Evolutionary conservation across 2,888 invertebrate genomes (phyloP).

Genomic region (Torymus auratus): DNA sequence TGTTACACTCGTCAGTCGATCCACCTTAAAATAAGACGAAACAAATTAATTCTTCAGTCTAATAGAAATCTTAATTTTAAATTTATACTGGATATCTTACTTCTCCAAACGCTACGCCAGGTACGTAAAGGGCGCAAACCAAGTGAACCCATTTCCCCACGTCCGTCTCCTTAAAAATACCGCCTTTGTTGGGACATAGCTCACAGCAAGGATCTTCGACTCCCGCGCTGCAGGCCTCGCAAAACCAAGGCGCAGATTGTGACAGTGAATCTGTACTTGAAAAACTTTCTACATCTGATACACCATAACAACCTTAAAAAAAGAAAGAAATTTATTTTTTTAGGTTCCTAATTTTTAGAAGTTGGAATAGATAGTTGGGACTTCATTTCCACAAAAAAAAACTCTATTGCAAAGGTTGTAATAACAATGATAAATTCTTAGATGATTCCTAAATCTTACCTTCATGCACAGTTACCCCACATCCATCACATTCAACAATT

Average conservation of each 20-base stretch:
- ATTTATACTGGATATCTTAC: constrained; percentile 74
- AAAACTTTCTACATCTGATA: constrained; percentile 93
- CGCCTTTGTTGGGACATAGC: constrained; percentile 94
- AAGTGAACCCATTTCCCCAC: constrained; percentile 99
- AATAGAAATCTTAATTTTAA: too few species aligned
- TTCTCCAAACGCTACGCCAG: constrained; percentile 98
- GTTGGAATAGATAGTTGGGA: too few species aligned
- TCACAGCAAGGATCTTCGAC: constrained; percentile 94
- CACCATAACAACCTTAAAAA: constrained; percentile 90
- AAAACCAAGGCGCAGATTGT: constrained; percentile 99
- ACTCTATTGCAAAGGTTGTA: too few species aligned
- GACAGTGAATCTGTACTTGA: constrained; percentile 96
- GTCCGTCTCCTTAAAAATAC: constrained; percentile 97
- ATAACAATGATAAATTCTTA: neutral
- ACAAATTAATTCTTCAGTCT: constrained; percentile 1
- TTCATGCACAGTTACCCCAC: constrained; percentile 97
- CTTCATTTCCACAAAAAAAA: too few species aligned
- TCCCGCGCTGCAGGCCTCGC: constrained; percentile 97
- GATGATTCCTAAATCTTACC: constrained; percentile 77
- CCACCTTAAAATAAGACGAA: constrained; percentile 78
- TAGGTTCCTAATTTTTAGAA: too few species aligned
- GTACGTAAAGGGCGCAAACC: constrained; percentile 97
- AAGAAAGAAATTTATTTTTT: constrained; percentile 2
- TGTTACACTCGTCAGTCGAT: constrained; percentile 93
- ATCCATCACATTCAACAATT: constrained; percentile 97